Conservation (phyloP, 2,888 invertebrate species). For the Cosmopolites sordidus region DNA sequence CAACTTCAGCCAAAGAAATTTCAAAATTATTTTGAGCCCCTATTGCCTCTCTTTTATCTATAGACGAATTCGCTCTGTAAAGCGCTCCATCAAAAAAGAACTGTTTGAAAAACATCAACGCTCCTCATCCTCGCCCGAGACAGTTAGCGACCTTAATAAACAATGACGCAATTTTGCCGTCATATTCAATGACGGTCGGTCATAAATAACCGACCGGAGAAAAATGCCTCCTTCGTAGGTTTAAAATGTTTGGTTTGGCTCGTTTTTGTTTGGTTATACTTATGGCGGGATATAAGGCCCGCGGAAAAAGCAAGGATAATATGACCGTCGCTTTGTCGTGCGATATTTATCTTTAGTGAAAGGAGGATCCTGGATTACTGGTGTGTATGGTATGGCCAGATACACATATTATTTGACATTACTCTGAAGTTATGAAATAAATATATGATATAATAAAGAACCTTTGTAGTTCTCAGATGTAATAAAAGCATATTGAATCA, state of each 20-base stretch:
- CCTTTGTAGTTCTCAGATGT: too few relatives aligned
- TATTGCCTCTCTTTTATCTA: not conserved
- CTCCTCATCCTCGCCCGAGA: conserved; percentile 2
- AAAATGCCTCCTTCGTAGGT: conserved; percentile 18
- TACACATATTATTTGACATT: too few relatives aligned
- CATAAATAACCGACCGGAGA: conserved; percentile 19
- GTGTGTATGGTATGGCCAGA: too few relatives aligned
- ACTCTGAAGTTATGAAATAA: too few relatives aligned
- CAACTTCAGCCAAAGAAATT: too few relatives aligned
- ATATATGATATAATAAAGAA: too few relatives aligned
- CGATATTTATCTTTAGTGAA: too few relatives aligned
- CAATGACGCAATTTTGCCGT: conserved; percentile 26
- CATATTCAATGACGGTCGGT: conserved; percentile 22
- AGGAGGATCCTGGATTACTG: too few relatives aligned
- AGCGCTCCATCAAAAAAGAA: not conserved
- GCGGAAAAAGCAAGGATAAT: too few relatives aligned
- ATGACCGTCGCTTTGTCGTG: too few relatives aligned
- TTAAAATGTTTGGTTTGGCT: conserved; percentile 24
- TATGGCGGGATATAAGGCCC: conserved; percentile 16
- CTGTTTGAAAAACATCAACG: conserved; percentile 8
- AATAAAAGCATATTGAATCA: too few relatives aligned
- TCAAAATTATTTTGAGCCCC: conserved; percentile 1
- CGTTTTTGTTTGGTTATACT: conserved; percentile 23
- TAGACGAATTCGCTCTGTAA: not conserved
- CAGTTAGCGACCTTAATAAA: conserved; percentile 23